phyloP scores from a whole-genome alignment of 2,797 vertebrate genomes.

The Bufotes viridis region DNA sequence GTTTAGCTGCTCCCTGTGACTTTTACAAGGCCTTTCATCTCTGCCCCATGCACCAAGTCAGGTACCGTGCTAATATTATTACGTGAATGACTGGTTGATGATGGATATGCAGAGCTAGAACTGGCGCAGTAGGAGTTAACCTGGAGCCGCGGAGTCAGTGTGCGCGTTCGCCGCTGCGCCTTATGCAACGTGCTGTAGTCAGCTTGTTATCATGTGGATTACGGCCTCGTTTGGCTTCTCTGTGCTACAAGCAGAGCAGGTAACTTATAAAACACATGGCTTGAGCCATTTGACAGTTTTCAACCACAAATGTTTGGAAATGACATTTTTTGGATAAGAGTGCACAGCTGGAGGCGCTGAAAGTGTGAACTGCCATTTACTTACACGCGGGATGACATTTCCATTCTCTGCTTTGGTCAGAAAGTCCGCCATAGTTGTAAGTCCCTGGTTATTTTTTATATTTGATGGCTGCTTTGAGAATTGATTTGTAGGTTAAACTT shows the following conservation, averaged over 20 bases:
- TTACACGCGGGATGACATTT: conserved; percentile 19
- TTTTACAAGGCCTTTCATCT: conserved; percentile 64
- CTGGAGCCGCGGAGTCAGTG: background rate
- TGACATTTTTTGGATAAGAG: conserved; percentile 59
- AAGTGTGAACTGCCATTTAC: conserved; percentile 50
- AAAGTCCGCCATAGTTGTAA: background rate
- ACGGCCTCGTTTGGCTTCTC: conserved; percentile 9
- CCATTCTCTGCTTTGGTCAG: background rate
- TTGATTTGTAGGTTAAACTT: background rate
- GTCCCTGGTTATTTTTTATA: background rate
- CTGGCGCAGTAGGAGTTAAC: background rate
- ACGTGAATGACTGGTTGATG: background rate
- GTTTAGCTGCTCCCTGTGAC: conserved; percentile 70
- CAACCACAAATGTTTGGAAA: conserved; percentile 54
- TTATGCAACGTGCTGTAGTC: background rate
- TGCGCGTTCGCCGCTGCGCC: background rate
- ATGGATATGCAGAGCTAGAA: background rate
- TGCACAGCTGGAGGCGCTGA: conserved; percentile 55
- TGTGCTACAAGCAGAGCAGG: conserved; percentile 48
- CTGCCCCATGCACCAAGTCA: background rate
- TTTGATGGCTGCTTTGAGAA: background rate
- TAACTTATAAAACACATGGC: conserved; percentile 49
- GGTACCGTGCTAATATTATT: background rate
- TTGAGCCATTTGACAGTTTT: conserved; percentile 59
- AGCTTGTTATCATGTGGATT: conserved; percentile 8